phyloP scores from a whole-genome alignment of 2,888 invertebrate genomes.

The Galerucella calmariensis region DNA sequence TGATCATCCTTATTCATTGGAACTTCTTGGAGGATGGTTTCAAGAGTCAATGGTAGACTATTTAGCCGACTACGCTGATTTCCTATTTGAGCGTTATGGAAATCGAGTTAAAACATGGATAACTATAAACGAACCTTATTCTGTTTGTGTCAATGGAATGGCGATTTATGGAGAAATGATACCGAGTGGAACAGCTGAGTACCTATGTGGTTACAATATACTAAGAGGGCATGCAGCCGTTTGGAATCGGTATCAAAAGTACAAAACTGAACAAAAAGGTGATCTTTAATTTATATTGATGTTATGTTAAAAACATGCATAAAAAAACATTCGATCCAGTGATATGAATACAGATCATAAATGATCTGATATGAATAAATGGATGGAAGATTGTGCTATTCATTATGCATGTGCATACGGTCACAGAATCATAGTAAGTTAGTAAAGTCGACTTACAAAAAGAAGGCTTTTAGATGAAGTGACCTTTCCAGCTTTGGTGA shows the following conservation, averaged over 20 bases:
- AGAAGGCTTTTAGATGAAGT: too few relatives aligned
- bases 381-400: too few relatives aligned
- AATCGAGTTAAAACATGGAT: slow-evolving; percentile 67
- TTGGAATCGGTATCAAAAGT: slow-evolving; percentile 71
- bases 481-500: too few relatives aligned
- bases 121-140: slow-evolving; percentile 68
- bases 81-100: slow-evolving; percentile 61
- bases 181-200: slow-evolving; percentile 67
- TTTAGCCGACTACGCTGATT: slow-evolving; percentile 72
- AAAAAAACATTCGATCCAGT: too few relatives aligned
- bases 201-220: slow-evolving; percentile 72
- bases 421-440: too few relatives aligned
- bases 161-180: slow-evolving; percentile 59
- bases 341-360: too few relatives aligned
- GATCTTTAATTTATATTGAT: not conserved
- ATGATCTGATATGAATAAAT: too few relatives aligned
- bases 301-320: too few relatives aligned
- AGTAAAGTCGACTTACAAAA: too few relatives aligned
- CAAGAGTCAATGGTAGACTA: slow-evolving; percentile 71
- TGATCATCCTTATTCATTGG: slow-evolving; percentile 47
- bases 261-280: slow-evolving; percentile 66
- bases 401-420: too few relatives aligned
- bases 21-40: slow-evolving; percentile 73
- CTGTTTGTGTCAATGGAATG: slow-evolving; percentile 59
- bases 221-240: slow-evolving; percentile 73